Base-by-base conservation (phyloP, 2,113 vertebrate species). In the Patagioenas fasciata region DNA sequence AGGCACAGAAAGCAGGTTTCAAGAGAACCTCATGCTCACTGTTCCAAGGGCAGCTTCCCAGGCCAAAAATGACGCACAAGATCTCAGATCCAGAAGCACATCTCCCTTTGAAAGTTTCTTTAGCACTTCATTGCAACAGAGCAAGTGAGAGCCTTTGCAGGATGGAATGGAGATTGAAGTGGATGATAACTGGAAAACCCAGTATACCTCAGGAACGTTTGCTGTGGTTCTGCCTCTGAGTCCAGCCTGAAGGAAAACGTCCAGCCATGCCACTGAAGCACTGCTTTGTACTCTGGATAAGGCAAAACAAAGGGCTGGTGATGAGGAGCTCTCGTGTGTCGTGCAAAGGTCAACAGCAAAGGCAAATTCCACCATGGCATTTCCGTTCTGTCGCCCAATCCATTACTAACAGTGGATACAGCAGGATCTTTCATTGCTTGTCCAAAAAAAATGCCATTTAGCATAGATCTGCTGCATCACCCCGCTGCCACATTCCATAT, bases 361-460 rank as follows among this genome's bases (percentile, higher is more conserved):
- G 96, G 93, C 96, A 84, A 91, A 95, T 95, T 97, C 88, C 88
- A 96, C 40, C 83, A 29, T 3, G 88, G 92, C 71, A 96, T 94
- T 96, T 96, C 95, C 95, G 92, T 66, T 87, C 89, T 31, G 47
- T 64, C 0, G 0, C 57, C 73, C 88, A 87, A 44, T 50, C 80
- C 73, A 4, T 24, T 65, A 47, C 69, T 65, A 53, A 67, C 47
- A 74, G 47, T 19, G 36, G 57, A 85, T 50, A 94, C 90, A 96
- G 85, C 80, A 91, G n/a, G 57, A 94, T 36, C 88, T 92, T 96
- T 93, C 80, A 92, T 1, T 24, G 60, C 86, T 79, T 42, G 50
- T 51, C 92, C 83, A 91, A 93, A 93, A 93, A 93, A 94, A 91
- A 81, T 53, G 50, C 29, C 70, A 66, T 75, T 94, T 61, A 93